Evolutionary conservation across 2,113 vertebrate genomes (phyloP), one percentile per base, ranked within the genome.

Genomic region (Nannospalax galili): DNA sequence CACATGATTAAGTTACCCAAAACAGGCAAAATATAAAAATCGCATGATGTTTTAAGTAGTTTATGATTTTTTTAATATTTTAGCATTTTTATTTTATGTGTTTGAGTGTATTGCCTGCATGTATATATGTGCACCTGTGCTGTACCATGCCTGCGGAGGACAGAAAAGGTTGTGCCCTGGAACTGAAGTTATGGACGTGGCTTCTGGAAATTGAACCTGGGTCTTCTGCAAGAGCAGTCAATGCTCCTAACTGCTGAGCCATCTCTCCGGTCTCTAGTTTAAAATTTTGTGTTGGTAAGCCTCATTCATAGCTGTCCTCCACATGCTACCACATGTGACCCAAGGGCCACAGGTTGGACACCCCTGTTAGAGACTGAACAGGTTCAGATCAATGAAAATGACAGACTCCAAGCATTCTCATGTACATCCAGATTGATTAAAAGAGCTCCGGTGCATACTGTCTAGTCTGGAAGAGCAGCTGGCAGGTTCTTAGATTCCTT

Each of bases 351-450:
- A 69, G 82, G 35, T 64, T n/a, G 19, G 64, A 48, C 42, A 22
- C 14, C 19, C 1, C n/a, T 30, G 3, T 84, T 32, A 37, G 84
- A 35, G 0, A 15, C 26, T 2, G 65, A 62, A 5, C 90, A 92
- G 87, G 30, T 65, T 37, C 84, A 93, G 78, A 42, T 60, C 45
- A 40, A 60, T 3, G n/a, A 32, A 42, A 80, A 70, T 37, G 90
- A 90, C 74, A 62, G 28, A 77, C 80, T 91, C 82, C 56, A 28
- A 74, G 74, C 87, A 73, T 84, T 94, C 37, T 90, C 84, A n/a
- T 85, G 11, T 85, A 7, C 86, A 35, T 7, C 40, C 19, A 20
- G 45, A 70, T 45, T 67, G 48, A 91, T 82, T 95, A 90, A 80
- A 48, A 26, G n/a, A 62, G 40, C 67, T 86, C 26, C 0, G 0